Percentiles rank a stretch among this genome's conserved stretches.
Conservation (phyloP, 2,797 vertebrate genomes). For the Perodicticus potto region DNA sequence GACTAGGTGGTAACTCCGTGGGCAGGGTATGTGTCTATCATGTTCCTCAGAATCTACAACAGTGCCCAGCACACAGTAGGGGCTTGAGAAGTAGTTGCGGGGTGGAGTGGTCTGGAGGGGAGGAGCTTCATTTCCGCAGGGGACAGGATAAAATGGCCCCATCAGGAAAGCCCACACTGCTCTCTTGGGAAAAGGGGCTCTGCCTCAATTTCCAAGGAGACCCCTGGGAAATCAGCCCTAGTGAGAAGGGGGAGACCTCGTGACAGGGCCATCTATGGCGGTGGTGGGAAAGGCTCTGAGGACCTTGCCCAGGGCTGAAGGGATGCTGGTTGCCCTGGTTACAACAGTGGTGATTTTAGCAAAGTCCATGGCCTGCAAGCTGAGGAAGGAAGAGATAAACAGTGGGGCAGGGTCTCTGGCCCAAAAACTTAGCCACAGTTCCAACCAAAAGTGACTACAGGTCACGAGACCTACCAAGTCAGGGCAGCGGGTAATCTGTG, state of each 20-base stretch:
- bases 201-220: background rate
- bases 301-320: background rate
- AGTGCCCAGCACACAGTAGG: background rate
- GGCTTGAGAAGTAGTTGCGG: background rate
- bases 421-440: background rate
- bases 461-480: background rate
- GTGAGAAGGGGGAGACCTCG: background rate
- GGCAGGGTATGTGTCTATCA: background rate
- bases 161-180: background rate
- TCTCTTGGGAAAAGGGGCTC: background rate
- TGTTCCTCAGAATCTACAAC: background rate
- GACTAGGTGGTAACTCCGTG: background rate
- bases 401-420: background rate
- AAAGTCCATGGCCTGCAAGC: background rate
- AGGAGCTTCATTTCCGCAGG: background rate
- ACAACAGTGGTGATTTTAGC: background rate
- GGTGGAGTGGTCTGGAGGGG: too few relatives aligned
- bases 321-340: background rate
- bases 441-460: background rate
- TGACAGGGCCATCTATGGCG: slow-evolving; percentile 53
- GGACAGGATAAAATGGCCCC: background rate
- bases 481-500: background rate
- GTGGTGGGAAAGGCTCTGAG: slow-evolving; percentile 57
- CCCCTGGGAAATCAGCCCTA: background rate
- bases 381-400: background rate